Evolutionary conservation across 2,888 invertebrate species (phyloP), one percentile per base, ranked within the genome.

Genomic region (Eledona agricola): DNA sequence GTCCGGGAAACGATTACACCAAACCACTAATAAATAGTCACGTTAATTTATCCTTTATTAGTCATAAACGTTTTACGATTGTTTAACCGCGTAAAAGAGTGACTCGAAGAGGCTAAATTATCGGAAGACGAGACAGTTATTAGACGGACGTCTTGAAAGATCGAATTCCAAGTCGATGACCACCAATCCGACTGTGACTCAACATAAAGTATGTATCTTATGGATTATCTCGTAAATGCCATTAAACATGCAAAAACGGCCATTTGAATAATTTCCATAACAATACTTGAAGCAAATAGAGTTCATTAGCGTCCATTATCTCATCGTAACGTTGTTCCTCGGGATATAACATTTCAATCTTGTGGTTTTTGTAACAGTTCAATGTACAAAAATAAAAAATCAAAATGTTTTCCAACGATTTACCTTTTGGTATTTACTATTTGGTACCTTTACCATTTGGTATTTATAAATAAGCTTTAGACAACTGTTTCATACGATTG

Each of bases 1-100:
- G 43, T 2, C 22, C 20, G 12, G 4, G 10, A 31, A 42, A 38
- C 28, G 28, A 40, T 40, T 40, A 40, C 15, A 16, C 4, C 28
- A 28, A 40, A 40, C 40, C 28, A 28, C 26, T 11, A 28, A 40
- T 40, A 40, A 40, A 40, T 40, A 40, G 28, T 16, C 26, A 40
- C 28, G 40, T 28, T 40, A 40, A 40, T 40, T 40, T 40, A 9
- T 25, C 26, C 26, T 38, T 38, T 38, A 38, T 25, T 38, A 26
- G 25, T 26, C 38, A 10, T 38, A 38, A 38, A 38, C 23, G 26
- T 38, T 38, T 38, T 38, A 38, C 26, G 40, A 40, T 10, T 38
- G 16, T 25, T 15, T 28, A 40, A 40, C 40, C 28, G 28, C 40
- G 28, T 17, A 38, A 40, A 40, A 22, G 26, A 15, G 11, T 37